phyloP scores from a whole-genome alignment of 2,888 invertebrate species.

The Drosophila fungiperda region DNA sequence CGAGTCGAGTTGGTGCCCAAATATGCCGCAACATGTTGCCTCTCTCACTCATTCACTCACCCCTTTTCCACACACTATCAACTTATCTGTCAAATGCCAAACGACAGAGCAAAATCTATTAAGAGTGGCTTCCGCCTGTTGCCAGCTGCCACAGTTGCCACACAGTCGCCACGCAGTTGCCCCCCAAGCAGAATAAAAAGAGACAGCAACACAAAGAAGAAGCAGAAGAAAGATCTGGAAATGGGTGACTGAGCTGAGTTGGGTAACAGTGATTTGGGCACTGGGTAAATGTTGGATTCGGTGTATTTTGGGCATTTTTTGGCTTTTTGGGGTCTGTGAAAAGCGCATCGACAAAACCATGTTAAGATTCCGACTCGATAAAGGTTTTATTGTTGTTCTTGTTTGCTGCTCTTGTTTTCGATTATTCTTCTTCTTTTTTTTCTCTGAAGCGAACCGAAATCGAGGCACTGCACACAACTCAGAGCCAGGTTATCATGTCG shows the following conservation, averaged over 20 bases:
- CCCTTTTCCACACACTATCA: slow-evolving; percentile 11
- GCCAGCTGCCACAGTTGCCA: slow-evolving; percentile 38
- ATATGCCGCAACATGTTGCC: slow-evolving; percentile 52
- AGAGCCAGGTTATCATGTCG: slow-evolving; percentile 46
- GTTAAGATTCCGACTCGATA: background rate
- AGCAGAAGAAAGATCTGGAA: background rate
- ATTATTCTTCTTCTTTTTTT: background rate
- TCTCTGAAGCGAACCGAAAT: slow-evolving; percentile 28
- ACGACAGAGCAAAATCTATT: slow-evolving; percentile 66
- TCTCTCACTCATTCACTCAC: background rate
- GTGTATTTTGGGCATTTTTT: slow-evolving; percentile 8
- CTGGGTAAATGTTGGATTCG: slow-evolving; percentile 7
- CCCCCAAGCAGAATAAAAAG: slow-evolving; percentile 5
- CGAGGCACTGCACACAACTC: slow-evolving; percentile 13
- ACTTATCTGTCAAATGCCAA: slow-evolving; percentile 71
- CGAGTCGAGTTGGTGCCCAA: background rate
- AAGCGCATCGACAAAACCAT: slow-evolving; percentile 40
- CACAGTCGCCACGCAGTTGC: slow-evolving; percentile 1
- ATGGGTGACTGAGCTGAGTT: slow-evolving; percentile 3
- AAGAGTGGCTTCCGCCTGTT: slow-evolving; percentile 65
- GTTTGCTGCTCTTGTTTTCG: background rate
- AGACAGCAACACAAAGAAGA: background rate
- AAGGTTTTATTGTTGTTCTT: background rate
- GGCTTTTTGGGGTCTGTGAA: slow-evolving; percentile 13
- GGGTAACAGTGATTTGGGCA: slow-evolving; percentile 6